Evolutionary conservation across 2,797 vertebrate genomes (phyloP).

Genomic region (Malacoctenus gilli): DNA sequence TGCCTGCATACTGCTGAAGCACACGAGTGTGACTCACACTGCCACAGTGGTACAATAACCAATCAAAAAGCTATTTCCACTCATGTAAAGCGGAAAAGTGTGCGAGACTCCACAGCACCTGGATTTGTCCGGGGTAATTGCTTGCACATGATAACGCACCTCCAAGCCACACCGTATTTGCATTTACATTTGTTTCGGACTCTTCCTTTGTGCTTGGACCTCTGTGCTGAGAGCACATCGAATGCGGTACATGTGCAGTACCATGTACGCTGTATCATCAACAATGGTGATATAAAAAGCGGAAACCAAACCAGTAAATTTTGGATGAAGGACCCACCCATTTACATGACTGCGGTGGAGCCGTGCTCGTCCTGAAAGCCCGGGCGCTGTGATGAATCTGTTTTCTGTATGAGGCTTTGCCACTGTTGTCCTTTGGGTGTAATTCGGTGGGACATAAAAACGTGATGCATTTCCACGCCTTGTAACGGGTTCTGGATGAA

Average conservation of each 20-base stretch:
- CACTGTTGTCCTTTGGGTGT: conserved; percentile 1
- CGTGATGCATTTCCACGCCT: not conserved
- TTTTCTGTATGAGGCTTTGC: conserved; percentile 4
- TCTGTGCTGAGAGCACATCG: conserved; percentile 12
- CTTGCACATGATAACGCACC: conserved; percentile 8
- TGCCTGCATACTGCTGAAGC: too few relatives aligned
- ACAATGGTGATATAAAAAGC: not conserved
- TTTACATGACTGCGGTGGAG: conserved; percentile 10
- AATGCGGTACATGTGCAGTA: conserved; percentile 13
- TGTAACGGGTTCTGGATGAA: not conserved
- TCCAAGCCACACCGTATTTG: conserved; percentile 22
- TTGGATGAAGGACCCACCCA: conserved; percentile 2
- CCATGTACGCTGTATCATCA: conserved; percentile 1
- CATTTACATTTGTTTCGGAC: conserved; percentile 5
- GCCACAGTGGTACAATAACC: too few relatives aligned
- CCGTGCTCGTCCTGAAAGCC: not conserved
- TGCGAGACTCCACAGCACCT: not conserved
- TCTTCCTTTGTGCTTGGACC: conserved; percentile 6
- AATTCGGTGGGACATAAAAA: conserved; percentile 4
- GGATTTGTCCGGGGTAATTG: conserved; percentile 4
- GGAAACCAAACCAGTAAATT: conserved; percentile 9
- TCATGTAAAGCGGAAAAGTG: not conserved
- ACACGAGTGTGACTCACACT: too few relatives aligned
- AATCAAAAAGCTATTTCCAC: conserved; percentile 3
- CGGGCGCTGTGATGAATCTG: not conserved